These are phyloP conservation scores for Anastrepha obliqua DNA, from an alignment of 1,140 invertebrate species.

Conservation along the genomic window DNA sequence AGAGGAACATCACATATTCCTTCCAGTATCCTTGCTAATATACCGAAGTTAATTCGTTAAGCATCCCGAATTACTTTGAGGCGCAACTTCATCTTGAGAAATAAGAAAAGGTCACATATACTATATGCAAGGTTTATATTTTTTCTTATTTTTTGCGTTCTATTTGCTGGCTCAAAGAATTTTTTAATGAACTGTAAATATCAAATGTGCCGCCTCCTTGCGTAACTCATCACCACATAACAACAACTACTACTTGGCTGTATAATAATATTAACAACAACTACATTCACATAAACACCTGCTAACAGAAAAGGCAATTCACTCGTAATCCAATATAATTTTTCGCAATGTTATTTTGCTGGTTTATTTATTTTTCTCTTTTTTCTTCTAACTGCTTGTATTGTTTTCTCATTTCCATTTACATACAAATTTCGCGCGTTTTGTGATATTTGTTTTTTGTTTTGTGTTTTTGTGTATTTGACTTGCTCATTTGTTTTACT, in stretches of 20 bases:
- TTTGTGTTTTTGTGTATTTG: not conserved
- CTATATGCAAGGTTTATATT: too few relatives aligned
- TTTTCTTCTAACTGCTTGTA: not conserved
- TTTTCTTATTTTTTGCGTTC: too few relatives aligned
- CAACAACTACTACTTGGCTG: not conserved
- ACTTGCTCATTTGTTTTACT: not conserved
- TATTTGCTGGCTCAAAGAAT: too few relatives aligned
- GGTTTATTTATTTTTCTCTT: not conserved
- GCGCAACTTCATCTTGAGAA: too few relatives aligned
- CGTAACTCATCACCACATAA: not conserved
- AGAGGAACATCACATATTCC: too few relatives aligned
- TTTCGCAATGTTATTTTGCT: not conserved
- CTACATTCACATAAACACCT: not conserved
- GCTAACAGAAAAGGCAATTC: slow-evolving; percentile 16
- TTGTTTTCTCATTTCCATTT: not conserved
- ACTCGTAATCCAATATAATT: not conserved
- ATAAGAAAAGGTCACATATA: too few relatives aligned
- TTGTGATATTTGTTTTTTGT: not conserved
- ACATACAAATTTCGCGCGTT: not conserved
- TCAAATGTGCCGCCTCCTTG: not conserved
- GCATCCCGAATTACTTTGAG: too few relatives aligned
- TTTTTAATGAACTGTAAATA: not conserved
- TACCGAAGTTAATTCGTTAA: too few relatives aligned
- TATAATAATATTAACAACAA: not conserved
- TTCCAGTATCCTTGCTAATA: too few relatives aligned